phyloP scores from a whole-genome alignment of 2,888 invertebrate genomes.

The Epinotia demarniana region DNA sequence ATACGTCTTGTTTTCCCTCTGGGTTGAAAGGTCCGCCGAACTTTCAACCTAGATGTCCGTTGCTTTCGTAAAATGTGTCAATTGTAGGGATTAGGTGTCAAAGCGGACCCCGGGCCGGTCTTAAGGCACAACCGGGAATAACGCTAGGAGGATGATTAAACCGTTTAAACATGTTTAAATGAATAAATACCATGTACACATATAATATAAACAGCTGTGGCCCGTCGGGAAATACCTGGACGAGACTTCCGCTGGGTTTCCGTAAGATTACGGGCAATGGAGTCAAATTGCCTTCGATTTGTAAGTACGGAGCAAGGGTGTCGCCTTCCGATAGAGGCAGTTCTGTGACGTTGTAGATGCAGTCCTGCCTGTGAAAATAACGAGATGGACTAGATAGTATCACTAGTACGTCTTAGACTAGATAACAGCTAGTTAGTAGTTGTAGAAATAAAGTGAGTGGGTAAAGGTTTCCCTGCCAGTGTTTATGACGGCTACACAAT shows the following conservation, averaged over 20 bases:
- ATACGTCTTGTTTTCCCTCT: too few species aligned
- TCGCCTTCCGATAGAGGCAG: constrained; percentile 52
- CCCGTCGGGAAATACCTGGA: constrained; percentile 61
- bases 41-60: too few species aligned
- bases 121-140: too few species aligned
- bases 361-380: constrained; percentile 60
- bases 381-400: neutral
- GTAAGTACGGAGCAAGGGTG: constrained; percentile 63
- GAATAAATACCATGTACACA: neutral
- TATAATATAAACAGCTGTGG: neutral
- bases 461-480: too few species aligned
- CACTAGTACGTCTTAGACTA: too few species aligned
- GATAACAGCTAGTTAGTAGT: too few species aligned
- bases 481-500: too few species aligned
- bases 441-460: too few species aligned
- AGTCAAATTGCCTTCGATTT: constrained; percentile 55
- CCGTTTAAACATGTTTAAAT: neutral
- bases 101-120: too few species aligned
- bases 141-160: neutral
- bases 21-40: too few species aligned
- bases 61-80: too few species aligned
- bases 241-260: constrained; percentile 62
- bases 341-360: constrained; percentile 61
- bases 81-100: too few species aligned
- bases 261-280: constrained; percentile 62